Conservation (phyloP, 1,140 invertebrate species). For the Drosophila jambulina region DNA sequence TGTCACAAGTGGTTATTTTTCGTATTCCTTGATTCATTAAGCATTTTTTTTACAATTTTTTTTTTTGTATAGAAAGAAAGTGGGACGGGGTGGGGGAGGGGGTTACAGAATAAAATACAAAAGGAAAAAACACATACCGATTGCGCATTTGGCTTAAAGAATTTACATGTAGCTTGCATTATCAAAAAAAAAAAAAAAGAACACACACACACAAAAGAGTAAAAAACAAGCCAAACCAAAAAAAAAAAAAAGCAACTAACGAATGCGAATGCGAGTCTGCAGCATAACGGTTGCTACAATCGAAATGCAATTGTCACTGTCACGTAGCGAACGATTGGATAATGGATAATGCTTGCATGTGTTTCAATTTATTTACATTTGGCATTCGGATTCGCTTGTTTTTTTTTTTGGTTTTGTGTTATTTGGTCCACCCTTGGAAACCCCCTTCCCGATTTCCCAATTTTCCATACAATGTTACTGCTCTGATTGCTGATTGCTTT, state of each 20-base stretch:
- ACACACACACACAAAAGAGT: not conserved
- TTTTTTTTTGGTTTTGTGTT: not conserved
- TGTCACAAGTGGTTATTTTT: constrained; percentile 10
- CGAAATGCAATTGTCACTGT: constrained; percentile 55
- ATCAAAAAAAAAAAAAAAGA: not conserved
- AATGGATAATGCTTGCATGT: constrained; percentile 57
- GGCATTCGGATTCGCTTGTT: constrained; percentile 48
- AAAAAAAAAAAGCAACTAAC: constrained; percentile 17
- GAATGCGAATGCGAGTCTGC: constrained; percentile 34
- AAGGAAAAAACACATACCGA: constrained; percentile 2
- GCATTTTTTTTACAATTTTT: too few species aligned
- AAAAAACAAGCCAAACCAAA: constrained; percentile 1
- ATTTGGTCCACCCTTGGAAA: not conserved
- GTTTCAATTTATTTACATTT: constrained; percentile 59
- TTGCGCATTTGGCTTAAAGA: constrained; percentile 34
- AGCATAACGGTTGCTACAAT: constrained; percentile 23
- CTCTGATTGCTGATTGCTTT: constrained; percentile 37
- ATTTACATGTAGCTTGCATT: constrained; percentile 33
- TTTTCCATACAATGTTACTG: constrained; percentile 11
- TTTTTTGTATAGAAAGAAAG: not conserved
- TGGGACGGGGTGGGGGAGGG: constrained; percentile 2
- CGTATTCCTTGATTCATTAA: not conserved
- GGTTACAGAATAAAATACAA: not conserved
- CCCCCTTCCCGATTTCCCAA: not conserved
- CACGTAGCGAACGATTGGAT: constrained; percentile 49